Evolutionary conservation across 2,113 vertebrate genomes (phyloP).

Genomic region (Hippocampus mohnikei): DNA sequence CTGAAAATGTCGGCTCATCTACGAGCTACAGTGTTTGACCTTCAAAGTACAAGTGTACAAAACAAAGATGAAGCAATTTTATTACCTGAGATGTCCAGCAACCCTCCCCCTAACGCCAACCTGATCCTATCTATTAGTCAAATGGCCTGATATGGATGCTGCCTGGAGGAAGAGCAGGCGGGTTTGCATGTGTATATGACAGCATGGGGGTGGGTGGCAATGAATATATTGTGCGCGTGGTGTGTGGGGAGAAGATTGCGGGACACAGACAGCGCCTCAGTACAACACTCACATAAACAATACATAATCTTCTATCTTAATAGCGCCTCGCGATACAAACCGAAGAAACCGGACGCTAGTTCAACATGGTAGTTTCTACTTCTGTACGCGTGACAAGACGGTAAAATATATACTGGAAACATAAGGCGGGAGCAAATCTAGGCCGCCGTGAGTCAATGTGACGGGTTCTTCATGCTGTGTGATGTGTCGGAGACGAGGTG

Average conservation of each 20-base stretch:
- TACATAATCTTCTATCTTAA: not conserved
- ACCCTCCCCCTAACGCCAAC: not conserved
- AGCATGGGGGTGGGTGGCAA: slow-evolving; percentile 38
- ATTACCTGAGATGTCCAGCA: not conserved
- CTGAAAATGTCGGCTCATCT: too few relatives aligned
- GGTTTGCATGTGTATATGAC: slow-evolving; percentile 25
- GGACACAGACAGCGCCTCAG: slow-evolving; percentile 17
- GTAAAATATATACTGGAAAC: not conserved
- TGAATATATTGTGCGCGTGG: slow-evolving; percentile 28
- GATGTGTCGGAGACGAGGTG: slow-evolving; percentile 3
- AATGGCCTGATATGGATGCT: slow-evolving; percentile 14
- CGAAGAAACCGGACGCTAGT: not conserved
- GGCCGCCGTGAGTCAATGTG: slow-evolving; percentile 2
- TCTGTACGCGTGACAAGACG: not conserved
- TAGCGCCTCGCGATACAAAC: not conserved
- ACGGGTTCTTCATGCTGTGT: slow-evolving; percentile 2
- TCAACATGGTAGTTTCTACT: not conserved
- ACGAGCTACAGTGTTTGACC: not conserved
- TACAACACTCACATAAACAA: slow-evolving; percentile 7
- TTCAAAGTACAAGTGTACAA: not conserved
- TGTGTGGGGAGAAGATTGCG: slow-evolving; percentile 32
- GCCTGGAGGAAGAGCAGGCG: slow-evolving; percentile 11
- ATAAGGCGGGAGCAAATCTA: slow-evolving; percentile 19
- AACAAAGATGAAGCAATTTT: not conserved
- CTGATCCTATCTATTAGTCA: slow-evolving; percentile 6